Percentiles rank a stretch among this genome's conserved stretches.
These are phyloP conservation scores for Tricholaema leucomelas DNA, from an alignment of 2,113 vertebrate genomes.

Conservation along the genomic window DNA sequence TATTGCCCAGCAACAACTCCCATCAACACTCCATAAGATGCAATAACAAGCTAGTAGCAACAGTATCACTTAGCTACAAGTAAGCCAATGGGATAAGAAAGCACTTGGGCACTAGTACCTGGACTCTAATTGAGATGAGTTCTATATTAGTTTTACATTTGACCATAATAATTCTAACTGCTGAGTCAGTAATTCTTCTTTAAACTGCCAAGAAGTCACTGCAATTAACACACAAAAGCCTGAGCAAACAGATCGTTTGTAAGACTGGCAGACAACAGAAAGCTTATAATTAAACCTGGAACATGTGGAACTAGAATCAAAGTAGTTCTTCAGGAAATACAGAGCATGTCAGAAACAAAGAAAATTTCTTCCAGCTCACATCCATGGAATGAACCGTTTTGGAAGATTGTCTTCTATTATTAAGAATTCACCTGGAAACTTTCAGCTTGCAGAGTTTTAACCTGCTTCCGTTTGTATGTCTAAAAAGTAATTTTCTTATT, in stretches of 20 bases:
- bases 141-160: background rate
- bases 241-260: background rate
- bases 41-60: background rate
- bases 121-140: background rate
- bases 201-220: background rate
- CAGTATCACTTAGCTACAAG: background rate
- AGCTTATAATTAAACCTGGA: background rate
- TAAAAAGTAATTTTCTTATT: background rate
- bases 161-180: background rate
- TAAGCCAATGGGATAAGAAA: background rate
- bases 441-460: background rate
- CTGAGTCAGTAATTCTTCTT: background rate
- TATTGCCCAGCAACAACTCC: background rate
- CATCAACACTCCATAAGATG: background rate
- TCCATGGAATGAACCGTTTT: background rate
- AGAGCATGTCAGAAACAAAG: background rate
- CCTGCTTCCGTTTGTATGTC: background rate
- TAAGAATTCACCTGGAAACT: background rate
- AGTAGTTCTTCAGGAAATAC: background rate
- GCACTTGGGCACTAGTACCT: background rate
- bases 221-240: background rate
- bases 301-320: background rate
- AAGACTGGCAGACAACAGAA: background rate
- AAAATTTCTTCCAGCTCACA: background rate
- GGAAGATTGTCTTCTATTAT: background rate